Base-by-base conservation (phyloP, 2,797 vertebrate species). In the Adrianichthys oophorus region DNA sequence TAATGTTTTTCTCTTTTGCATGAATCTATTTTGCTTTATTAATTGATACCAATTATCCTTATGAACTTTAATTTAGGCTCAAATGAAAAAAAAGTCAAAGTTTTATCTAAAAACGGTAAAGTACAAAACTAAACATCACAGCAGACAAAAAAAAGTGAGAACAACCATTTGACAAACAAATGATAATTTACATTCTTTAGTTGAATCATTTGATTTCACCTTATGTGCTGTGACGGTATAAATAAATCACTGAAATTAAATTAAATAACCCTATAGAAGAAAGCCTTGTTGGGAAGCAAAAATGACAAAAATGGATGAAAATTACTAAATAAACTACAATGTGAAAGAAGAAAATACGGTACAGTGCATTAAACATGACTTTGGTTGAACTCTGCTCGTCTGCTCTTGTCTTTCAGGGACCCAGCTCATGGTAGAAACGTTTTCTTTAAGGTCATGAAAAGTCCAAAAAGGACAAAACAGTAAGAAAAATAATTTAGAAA, bases 201-300 rank as follows among this genome's bases (percentile, higher is more conserved):
- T 83, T 82, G 50, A 78, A 76, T 82, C 73, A 69, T 82, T 70
- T 79, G 77, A 82, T 86, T 87, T 87, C 73, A 73, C 76, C 78
- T 90, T 91, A 91, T 92, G 91, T 92, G 90, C 85, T 86, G 82
- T 87, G 87, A 87, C 76, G 65, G 85, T 87, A 93, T 93, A 93
- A 93, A 93, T 93, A 93, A 91, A 88, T 90, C 72, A 81, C 61
- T 81, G 79, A 61, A 82, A 79, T 91, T 91, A 92, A 92, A 91
- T 92, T 92, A 92, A 91, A 92, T 90, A 70, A 87, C 65, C 54
- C 80, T 72, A 78, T 69, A 49, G 86, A 71, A 84, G 55, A 74
- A 76, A 76, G 52, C 84, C 68, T 78, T 79, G 79, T 62, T 73
- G 78, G 78, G 64, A 75, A 58, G 70, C 80, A 80, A 82, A 60